phyloP scores from a whole-genome alignment of 2,888 invertebrate species.

The Proisotoma minuta region DNA sequence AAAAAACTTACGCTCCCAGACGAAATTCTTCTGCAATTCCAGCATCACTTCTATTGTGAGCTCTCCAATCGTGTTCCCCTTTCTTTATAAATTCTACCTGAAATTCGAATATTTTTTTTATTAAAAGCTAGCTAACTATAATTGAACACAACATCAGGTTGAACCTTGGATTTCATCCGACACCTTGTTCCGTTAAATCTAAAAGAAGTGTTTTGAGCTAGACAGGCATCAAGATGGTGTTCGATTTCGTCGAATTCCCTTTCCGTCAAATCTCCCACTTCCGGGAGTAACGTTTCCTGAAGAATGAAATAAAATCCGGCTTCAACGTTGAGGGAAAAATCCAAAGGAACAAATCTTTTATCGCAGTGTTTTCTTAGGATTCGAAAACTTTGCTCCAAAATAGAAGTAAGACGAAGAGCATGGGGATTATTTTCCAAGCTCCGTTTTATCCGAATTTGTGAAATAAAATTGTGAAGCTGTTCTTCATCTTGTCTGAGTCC shows the following conservation, averaged over 20 bases:
- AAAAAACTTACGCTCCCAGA: no score
- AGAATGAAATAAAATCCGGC: constrained; percentile 34
- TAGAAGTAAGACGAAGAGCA: constrained; percentile 14
- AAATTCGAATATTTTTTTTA: no score
- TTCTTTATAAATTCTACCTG: not conserved
- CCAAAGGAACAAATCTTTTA: constrained; percentile 20
- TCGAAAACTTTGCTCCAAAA: constrained; percentile 27
- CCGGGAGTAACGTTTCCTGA: constrained; percentile 12
- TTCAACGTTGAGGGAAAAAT: constrained; percentile 27
- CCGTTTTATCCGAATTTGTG: not conserved
- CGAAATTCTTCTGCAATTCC: no score
- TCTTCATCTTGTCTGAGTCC: constrained; percentile 22
- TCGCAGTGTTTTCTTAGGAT: constrained; percentile 26
- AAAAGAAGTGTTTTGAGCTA: constrained; percentile 10
- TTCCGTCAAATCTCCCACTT: constrained; percentile 26
- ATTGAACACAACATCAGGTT: no score
- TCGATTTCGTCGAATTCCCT: constrained; percentile 27
- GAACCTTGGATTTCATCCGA: constrained; percentile 23
- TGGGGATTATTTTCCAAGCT: not conserved
- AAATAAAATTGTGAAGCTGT: not conserved
- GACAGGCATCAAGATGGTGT: constrained; percentile 24
- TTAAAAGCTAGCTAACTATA: no score
- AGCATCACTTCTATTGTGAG: no score
- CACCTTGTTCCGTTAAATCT: constrained; percentile 23
- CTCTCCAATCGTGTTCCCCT: not conserved